Base-by-base conservation (phyloP, 2,797 vertebrate species). In the Rhodeus uyekii region DNA sequence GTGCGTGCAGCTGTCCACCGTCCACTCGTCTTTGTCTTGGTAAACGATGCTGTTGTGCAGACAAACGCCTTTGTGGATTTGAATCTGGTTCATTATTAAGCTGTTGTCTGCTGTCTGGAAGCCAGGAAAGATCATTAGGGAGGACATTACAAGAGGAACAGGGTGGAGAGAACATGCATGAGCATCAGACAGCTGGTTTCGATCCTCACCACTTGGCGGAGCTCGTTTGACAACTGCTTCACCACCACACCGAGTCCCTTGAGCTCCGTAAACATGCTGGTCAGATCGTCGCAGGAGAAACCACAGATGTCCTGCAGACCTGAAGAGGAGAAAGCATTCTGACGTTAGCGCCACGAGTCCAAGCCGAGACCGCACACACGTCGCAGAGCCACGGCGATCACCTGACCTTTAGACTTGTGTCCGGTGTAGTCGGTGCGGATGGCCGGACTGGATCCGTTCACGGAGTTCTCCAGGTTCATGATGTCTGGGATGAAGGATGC, bases 1-100 rank as follows among this genome's bases (percentile, higher is more conserved):
- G 90, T 97, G 96, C 0, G 98, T 99, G 89, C 98, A 99, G 91
- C 94, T 95, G 32, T 99, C 98, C 78, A 99, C 96, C 0, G 96
- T 99, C 98, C 98, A 99, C 69, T 98, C 96, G 0, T 96, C 96
- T 9, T 94, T 94, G 84, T 99, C 96, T 71, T 94, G 94, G 90
- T 98, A 94, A 85, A 93, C 84, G 1, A 98, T 92, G 18, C 96
- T 95, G 0, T 99, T 98, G 92, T 99, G 96, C 82, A 96, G 90
- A 90, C 98, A 99, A 0, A 94, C 92, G 27, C 95, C 95, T 1
- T 90, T 93, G 73, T 92, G 93, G 76, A 93, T 91, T 55, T 94
- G 89, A 14, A 97, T 92, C 69, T 92, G 88, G 74, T 82, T 92
- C 76, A 58, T 94, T 86, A 97, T 85, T 24, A 91, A 69, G 71